Conservation (phyloP, 1,140 invertebrate genomes). For the Hypsibius dujardini region DNA sequence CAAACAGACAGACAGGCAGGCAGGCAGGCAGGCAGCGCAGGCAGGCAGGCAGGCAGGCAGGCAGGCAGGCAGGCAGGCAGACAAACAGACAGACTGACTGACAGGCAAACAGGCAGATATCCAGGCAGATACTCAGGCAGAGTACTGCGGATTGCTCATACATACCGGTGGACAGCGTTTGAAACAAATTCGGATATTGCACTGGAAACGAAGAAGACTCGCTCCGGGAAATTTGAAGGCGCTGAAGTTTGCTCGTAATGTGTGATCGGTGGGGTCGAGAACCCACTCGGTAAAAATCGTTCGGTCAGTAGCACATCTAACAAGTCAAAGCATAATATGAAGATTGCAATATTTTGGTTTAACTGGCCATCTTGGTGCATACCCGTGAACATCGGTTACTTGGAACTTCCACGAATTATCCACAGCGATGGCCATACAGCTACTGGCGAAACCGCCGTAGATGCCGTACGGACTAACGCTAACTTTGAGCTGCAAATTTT, state of each 20-base stretch:
- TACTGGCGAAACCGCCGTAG: constrained; percentile 78
- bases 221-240: constrained; percentile 88
- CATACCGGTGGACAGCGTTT: constrained; percentile 78
- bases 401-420: constrained; percentile 59
- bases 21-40: no score
- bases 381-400: constrained; percentile 75
- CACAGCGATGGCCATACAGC: constrained; percentile 76
- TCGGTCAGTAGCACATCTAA: constrained; percentile 64
- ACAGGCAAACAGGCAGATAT: no score
- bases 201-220: constrained; percentile 84
- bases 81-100: no score
- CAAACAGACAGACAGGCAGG: no score
- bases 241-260: constrained; percentile 66
- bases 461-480: constrained; percentile 79
- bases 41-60: no score
- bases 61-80: no score
- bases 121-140: no score
- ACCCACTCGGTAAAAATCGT: constrained; percentile 83
- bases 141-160: constrained; percentile 23
- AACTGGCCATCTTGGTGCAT: constrained; percentile 11
- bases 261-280: constrained; percentile 59
- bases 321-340: no score
- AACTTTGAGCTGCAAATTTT: constrained; percentile 70
- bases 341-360: constrained; percentile 15
- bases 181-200: constrained; percentile 83